phyloP scores from a whole-genome alignment of 2,888 invertebrate species.

The Andricus curvator region DNA sequence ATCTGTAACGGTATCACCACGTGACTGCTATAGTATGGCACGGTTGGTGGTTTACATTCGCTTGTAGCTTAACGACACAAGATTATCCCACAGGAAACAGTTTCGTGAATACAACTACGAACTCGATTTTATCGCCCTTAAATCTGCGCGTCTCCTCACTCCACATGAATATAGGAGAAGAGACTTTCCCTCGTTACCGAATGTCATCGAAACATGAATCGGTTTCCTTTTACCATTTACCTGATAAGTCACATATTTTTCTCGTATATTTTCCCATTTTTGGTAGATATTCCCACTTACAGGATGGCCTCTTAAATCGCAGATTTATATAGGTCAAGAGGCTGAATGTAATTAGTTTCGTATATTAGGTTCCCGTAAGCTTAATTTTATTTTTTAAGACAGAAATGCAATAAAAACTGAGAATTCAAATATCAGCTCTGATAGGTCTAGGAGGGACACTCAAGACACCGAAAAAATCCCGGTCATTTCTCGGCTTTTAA shows the following conservation, averaged over 20 bases:
- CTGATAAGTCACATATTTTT: slow-evolving; percentile 13
- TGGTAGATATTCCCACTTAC: not conserved
- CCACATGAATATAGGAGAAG: not conserved
- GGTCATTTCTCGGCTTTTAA: too few relatives aligned
- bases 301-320: not conserved
- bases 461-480: too few relatives aligned
- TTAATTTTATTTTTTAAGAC: too few relatives aligned
- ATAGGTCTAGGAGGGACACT: too few relatives aligned
- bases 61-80: slow-evolving; percentile 30
- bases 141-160: slow-evolving; percentile 22
- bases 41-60: slow-evolving; percentile 38
- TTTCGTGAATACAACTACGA: slow-evolving; percentile 11
- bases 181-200: slow-evolving; percentile 37
- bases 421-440: too few relatives aligned
- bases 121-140: slow-evolving; percentile 32
- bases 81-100: slow-evolving; percentile 31
- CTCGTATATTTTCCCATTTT: not conserved
- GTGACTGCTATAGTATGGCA: slow-evolving; percentile 6
- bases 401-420: too few relatives aligned
- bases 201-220: slow-evolving; percentile 20
- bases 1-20: slow-evolving; percentile 36
- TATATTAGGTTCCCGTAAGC: too few relatives aligned
- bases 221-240: not conserved
- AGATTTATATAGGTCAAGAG: not conserved
- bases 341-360: too few relatives aligned